Conservation (phyloP, 2,797 vertebrate genomes). For the Sebastes trivittatus region DNA sequence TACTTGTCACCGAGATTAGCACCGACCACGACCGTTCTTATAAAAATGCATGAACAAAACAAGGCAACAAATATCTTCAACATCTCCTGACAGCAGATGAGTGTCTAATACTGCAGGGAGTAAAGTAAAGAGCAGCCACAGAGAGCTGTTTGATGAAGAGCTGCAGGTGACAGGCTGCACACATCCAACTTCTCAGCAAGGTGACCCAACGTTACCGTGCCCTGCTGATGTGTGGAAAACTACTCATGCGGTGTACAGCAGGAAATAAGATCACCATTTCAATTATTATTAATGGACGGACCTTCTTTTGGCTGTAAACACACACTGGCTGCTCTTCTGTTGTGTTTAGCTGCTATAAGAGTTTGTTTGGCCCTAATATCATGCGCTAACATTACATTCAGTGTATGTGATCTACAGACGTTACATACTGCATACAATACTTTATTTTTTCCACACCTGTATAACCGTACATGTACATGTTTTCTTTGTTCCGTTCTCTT, state of each 20-base stretch:
- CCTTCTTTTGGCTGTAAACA: not conserved
- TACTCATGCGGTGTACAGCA: not conserved
- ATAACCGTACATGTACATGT: not conserved
- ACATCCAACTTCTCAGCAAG: not conserved
- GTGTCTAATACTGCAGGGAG: too few relatives aligned
- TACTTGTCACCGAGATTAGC: not conserved
- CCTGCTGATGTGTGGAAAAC: not conserved
- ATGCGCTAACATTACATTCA: too few relatives aligned
- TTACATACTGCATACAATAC: not conserved
- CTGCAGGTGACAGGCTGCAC: not conserved
- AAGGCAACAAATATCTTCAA: not conserved
- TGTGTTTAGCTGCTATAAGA: not conserved
- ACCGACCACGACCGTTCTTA: too few relatives aligned
- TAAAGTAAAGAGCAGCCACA: not conserved
- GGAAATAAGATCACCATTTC: not conserved
- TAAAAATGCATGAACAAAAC: not conserved
- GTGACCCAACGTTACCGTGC: not conserved
- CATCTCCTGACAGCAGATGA: not conserved
- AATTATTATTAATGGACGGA: not conserved
- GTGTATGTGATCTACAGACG: too few relatives aligned
- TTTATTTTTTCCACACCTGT: not conserved
- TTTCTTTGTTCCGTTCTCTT: not conserved
- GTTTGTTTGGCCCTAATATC: too few relatives aligned
- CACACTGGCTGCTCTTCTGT: not conserved
- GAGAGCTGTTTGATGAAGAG: not conserved